These are phyloP conservation scores for Rhagophthalmus giganteus DNA, from an alignment of 2,888 invertebrate genomes.

Conservation along the genomic window DNA sequence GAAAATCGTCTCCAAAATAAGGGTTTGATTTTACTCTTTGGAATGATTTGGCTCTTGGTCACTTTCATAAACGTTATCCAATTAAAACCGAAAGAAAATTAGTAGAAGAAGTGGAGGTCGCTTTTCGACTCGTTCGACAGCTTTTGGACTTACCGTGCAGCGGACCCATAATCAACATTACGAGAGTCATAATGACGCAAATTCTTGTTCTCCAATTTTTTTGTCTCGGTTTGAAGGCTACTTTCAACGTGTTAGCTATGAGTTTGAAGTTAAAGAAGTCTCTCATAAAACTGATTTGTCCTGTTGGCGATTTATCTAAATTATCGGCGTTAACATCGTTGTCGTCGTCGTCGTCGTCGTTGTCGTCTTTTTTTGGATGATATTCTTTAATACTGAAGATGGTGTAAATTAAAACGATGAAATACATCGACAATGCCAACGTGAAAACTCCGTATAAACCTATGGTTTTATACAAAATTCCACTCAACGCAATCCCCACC, in stretches of 20 bases:
- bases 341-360: no score
- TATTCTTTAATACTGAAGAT: conserved; percentile 54
- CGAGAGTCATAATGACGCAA: conserved; percentile 56
- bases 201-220: conserved; percentile 56
- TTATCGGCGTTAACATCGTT: no score
- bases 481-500: conserved; percentile 59
- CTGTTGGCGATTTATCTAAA: background rate
- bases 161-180: conserved; percentile 60
- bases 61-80: no score
- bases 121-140: no score
- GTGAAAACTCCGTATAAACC: conserved; percentile 61
- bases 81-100: no score
- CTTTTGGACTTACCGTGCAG: conserved; percentile 58
- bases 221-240: conserved; percentile 58
- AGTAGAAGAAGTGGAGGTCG: no score
- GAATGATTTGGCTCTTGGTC: no score
- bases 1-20: no score
- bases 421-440: conserved; percentile 54
- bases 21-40: no score
- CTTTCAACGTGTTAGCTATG: conserved; percentile 58
- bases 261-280: conserved; percentile 56
- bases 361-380: background rate
- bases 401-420: conserved; percentile 57
- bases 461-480: conserved; percentile 54
- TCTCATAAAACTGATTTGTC: conserved; percentile 12